Percentiles rank a stretch among this genome's conserved stretches.
phyloP scores from a whole-genome alignment of 2,888 invertebrate species.

The Pachycephus smyrnensis region DNA sequence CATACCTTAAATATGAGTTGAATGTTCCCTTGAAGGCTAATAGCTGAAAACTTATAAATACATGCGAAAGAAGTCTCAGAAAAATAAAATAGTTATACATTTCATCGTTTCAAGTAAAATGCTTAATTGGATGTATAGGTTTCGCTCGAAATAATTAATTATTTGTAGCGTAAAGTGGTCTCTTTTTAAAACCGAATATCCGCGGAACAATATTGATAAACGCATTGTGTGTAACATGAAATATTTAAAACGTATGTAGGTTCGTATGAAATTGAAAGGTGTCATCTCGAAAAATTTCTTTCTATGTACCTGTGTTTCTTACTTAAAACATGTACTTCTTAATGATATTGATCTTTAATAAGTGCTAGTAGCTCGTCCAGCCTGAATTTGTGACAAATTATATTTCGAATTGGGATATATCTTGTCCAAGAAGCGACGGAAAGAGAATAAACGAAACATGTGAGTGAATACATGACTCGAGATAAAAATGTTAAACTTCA shows the following conservation, averaged over 20 bases:
- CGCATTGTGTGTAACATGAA: background rate
- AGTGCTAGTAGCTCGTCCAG: constrained; percentile 31
- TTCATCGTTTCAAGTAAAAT: background rate
- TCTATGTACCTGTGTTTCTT: constrained; percentile 20
- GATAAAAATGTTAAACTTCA: background rate
- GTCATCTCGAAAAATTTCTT: background rate
- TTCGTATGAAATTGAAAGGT: background rate
- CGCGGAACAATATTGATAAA: background rate
- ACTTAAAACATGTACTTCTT: constrained; percentile 40
- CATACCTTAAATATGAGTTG: background rate
- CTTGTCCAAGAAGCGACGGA: background rate
- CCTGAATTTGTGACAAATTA: constrained; percentile 42
- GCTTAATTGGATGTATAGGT: background rate
- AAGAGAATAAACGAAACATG: background rate
- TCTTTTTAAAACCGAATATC: too few relatives aligned
- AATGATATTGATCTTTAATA: constrained; percentile 45
- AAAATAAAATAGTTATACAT: background rate
- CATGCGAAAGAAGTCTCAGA: background rate
- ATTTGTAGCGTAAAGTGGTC: background rate
- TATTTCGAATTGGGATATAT: constrained; percentile 12
- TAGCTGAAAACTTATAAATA: background rate
- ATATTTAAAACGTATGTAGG: background rate
- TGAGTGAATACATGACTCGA: background rate
- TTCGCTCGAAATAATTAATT: background rate
- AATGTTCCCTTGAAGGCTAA: background rate